Conservation (phyloP, 92 coral and sea anemone species). For the Scolanthus callimorphus region DNA sequence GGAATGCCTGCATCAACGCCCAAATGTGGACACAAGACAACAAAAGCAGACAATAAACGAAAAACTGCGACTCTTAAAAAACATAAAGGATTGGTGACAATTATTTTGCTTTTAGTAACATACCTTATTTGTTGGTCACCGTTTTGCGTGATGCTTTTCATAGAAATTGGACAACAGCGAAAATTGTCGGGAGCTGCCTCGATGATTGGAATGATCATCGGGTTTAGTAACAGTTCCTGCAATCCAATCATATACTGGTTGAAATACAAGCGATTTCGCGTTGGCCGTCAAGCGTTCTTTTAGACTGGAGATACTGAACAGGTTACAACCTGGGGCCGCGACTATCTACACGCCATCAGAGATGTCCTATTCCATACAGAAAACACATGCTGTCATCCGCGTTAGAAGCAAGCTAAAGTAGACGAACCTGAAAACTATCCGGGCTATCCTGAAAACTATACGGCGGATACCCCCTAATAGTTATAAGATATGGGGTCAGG, state of each 20-base stretch:
- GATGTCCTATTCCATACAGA: constrained; percentile 71
- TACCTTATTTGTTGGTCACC: constrained; percentile 87
- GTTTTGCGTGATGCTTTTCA: constrained; percentile 65
- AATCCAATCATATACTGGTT: constrained; percentile 79
- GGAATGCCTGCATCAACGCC: not conserved
- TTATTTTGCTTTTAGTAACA: constrained; percentile 52
- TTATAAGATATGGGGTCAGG: no score
- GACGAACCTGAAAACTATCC: no score
- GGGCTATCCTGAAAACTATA: no score
- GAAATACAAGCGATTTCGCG: constrained; percentile 62
- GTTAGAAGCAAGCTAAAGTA: constrained; percentile 92
- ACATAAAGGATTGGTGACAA: constrained; percentile 57
- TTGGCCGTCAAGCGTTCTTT: constrained; percentile 4
- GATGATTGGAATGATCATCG: constrained; percentile 64
- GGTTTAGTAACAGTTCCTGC: constrained; percentile 73
- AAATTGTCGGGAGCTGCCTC: constrained; percentile 48
- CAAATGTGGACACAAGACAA: not conserved
- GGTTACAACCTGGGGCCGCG: not conserved
- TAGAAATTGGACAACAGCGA: constrained; percentile 58
- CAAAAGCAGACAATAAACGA: not conserved
- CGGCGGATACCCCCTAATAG: no score
- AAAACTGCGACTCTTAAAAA: constrained; percentile 15
- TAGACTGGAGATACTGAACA: not conserved
- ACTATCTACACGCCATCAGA: not conserved
- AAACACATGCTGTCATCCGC: constrained; percentile 90